These are phyloP conservation scores for Campoletis raptor DNA, from an alignment of 2,888 invertebrate species.

Conservation along the genomic window DNA sequence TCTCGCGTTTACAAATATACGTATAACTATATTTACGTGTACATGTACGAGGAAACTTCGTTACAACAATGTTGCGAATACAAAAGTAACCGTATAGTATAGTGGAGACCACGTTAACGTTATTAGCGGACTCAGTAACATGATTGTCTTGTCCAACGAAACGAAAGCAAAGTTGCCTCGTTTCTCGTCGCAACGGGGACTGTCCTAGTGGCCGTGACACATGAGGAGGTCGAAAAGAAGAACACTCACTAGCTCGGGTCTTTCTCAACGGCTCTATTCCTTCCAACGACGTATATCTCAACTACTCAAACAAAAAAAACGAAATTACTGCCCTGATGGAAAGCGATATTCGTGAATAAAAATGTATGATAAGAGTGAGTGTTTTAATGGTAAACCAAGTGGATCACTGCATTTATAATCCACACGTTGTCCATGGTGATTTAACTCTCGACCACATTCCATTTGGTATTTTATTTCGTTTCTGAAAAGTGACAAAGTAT, in stretches of 20 bases:
- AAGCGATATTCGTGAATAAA: neutral
- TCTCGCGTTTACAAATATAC: neutral
- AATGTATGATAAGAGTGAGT: neutral
- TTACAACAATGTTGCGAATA: conserved; percentile 66
- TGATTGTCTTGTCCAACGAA: conserved; percentile 70
- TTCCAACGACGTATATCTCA: conserved; percentile 31
- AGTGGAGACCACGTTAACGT: conserved; percentile 59
- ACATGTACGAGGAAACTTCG: conserved; percentile 55
- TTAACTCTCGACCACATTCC: neutral
- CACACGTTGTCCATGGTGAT: neutral
- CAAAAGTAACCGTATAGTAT: conserved; percentile 48
- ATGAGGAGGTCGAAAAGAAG: conserved; percentile 8
- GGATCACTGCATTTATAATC: conserved; percentile 22
- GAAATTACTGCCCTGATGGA: conserved; percentile 25
- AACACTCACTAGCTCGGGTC: conserved; percentile 33
- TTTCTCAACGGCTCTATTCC: conserved; percentile 33
- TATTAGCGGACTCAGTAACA: conserved; percentile 70
- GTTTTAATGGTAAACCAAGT: conserved; percentile 31
- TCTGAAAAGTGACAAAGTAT: neutral
- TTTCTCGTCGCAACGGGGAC: conserved; percentile 34
- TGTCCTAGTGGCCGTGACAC: conserved; percentile 46
- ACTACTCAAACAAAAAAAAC: conserved; percentile 59
- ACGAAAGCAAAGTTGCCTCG: conserved; percentile 70
- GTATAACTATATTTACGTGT: neutral
- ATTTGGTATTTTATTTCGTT: neutral